Conservation (phyloP, 2,113 vertebrate species). For the Melanerpes aurifrons region DNA sequence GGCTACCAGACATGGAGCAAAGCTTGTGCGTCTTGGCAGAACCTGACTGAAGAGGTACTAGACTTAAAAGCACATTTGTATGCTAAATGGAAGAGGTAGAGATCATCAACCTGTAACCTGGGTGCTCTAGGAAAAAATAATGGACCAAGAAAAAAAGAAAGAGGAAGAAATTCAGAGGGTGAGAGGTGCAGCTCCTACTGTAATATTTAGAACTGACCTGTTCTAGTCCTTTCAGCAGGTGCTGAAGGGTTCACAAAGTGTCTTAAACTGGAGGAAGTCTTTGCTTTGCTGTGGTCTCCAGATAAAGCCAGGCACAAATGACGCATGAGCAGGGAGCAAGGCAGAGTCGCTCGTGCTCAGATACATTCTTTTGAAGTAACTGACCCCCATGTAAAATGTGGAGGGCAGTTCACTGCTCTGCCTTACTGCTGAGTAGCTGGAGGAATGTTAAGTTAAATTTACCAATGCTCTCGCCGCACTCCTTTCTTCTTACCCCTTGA, state of each 20-base stretch:
- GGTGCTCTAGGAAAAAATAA: not conserved
- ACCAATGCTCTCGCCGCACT: slow-evolving; percentile 6
- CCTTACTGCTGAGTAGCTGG: slow-evolving; percentile 20
- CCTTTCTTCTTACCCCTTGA: slow-evolving; percentile 62
- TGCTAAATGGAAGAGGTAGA: not conserved
- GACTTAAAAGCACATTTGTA: not conserved
- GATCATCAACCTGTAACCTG: not conserved
- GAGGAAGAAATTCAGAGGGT: not conserved
- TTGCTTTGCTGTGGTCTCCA: slow-evolving; percentile 16
- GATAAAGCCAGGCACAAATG: slow-evolving; percentile 44
- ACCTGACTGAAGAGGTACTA: not conserved
- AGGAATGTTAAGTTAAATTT: slow-evolving; percentile 49
- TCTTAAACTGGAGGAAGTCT: slow-evolving; percentile 15
- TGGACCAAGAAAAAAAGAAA: not conserved
- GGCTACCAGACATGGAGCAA: not conserved
- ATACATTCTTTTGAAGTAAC: slow-evolving; percentile 52
- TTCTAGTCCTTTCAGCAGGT: not conserved
- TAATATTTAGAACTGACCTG: not conserved
- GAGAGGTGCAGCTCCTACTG: not conserved
- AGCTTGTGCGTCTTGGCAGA: fast-evolving
- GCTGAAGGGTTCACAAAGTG: fast-evolving
- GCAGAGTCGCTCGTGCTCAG: slow-evolving; percentile 20
- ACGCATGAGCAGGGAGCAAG: slow-evolving; percentile 30
- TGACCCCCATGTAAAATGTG: slow-evolving; percentile 37
- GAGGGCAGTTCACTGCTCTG: slow-evolving; percentile 1